Base-by-base conservation (phyloP, 2,113 vertebrate genomes). In the Oryzias celebensis region DNA sequence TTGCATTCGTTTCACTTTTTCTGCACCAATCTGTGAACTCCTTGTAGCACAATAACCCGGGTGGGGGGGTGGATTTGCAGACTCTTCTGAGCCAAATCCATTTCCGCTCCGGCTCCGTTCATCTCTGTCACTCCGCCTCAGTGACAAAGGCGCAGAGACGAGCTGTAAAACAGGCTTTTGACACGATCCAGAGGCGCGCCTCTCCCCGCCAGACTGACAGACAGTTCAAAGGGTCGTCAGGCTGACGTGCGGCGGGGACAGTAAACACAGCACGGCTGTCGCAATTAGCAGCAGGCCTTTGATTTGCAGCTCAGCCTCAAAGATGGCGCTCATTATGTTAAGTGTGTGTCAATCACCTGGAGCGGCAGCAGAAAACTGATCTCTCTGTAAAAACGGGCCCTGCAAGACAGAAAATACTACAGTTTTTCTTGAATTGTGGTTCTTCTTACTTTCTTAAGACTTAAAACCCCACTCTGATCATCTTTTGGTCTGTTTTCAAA, bases 171-270 rank as follows among this genome's bases (percentile, higher is more conserved):
- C 84, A 87, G 45, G 85, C 74, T 85, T 80, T 62, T 85, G 85
- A 90, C 88, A 84, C 75, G 83, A 81, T 80, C 80, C 85, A 80
- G 66, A 15, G 76, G 67, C 79, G 78, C 60, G 83, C 68, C 75
- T 78, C 79, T 85, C 84, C 73, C 75, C 0, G 50, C 62, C 81
- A 68, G 82, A 82, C 62, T 88, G 90, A 89, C 84, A 86, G 88
- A 75, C 78, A 44, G 90, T 86, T 88, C 87, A 90, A 87, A 88
- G 86, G 87, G 87, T 91, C 87, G 75, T 73, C 76, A 36, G 81
- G 73, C 82, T 84, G 88, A 89, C 87, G 86, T 76, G 63, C 71
- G 48, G 36, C 71, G 83, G 73, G 84, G 79, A 83, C 80, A 81
- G 84, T 74, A 77, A 86, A 88, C 86, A 81, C 72, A 71, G 78